These are phyloP conservation scores for Jordanella pulchra DNA, from an alignment of 2,797 vertebrate genomes.

Conservation along the genomic window DNA sequence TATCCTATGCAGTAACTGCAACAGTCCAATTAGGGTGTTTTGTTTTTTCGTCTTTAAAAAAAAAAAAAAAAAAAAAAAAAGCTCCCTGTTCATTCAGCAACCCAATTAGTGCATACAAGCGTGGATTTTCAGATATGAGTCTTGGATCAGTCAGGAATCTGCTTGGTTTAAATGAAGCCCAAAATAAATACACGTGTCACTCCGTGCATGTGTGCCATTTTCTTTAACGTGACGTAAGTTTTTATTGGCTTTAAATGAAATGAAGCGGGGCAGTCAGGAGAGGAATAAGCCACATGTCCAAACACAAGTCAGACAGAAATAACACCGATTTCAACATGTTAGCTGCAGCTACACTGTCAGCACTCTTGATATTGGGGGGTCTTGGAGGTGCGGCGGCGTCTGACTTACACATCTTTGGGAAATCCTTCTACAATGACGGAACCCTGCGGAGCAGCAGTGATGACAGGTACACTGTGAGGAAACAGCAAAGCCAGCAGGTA, in stretches of 20 bases:
- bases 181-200: background rate
- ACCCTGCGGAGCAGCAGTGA: slow-evolving; percentile 14
- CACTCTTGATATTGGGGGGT: slow-evolving; percentile 48
- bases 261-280: background rate
- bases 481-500: slow-evolving; percentile 57
- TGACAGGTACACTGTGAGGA: slow-evolving; percentile 31
- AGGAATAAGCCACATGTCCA: slow-evolving; percentile 2
- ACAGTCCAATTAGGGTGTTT: background rate
- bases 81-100: slow-evolving; percentile 34
- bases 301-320: slow-evolving; percentile 11
- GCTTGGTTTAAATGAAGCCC: slow-evolving; percentile 21
- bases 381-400: slow-evolving; percentile 25
- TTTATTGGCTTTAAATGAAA: slow-evolving; percentile 57
- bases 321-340: slow-evolving; percentile 40
- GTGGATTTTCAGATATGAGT: slow-evolving; percentile 34
- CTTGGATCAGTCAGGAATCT: slow-evolving; percentile 45
- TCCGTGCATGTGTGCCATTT: background rate
- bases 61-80: slow-evolving; percentile 24
- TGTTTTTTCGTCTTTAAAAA: no score
- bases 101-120: slow-evolving; percentile 60
- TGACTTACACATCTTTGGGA: slow-evolving; percentile 40
- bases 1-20: background rate
- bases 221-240: slow-evolving; percentile 54
- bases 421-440: slow-evolving; percentile 28
- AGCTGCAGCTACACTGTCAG: slow-evolving; percentile 43